Conservation (phyloP, 2,888 invertebrate species). For the Adela reaumurella region DNA sequence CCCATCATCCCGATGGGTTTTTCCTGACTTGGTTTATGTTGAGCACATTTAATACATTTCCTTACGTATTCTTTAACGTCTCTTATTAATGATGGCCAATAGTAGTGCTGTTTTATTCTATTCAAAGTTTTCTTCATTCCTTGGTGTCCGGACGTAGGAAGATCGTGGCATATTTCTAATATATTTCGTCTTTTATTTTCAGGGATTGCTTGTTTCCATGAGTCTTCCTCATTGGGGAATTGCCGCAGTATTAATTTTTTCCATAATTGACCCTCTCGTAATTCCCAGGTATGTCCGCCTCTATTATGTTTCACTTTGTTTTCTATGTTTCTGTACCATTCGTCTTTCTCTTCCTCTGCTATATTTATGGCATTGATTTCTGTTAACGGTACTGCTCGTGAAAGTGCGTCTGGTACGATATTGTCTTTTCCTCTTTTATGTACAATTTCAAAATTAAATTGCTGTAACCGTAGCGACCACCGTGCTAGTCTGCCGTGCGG, state of each 20-base stretch:
- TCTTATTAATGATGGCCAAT: conserved; percentile 9
- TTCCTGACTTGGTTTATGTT: neutral
- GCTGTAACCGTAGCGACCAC: conserved; percentile 11
- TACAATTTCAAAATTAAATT: conserved; percentile 11
- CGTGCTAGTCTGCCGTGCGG: conserved; percentile 16
- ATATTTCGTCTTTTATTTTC: too few species aligned
- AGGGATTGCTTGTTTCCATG: neutral
- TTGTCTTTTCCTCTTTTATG: conserved; percentile 15
- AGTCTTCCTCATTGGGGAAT: too few species aligned
- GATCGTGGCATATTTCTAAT: neutral
- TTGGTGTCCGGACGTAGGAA: conserved; percentile 4
- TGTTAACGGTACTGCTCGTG: conserved; percentile 8
- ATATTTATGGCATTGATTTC: neutral
- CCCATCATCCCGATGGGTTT: neutral
- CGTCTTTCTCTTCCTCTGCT: conserved; percentile 1
- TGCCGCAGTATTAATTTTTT: too few species aligned
- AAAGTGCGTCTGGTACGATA: conserved; percentile 17
- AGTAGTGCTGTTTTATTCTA: conserved; percentile 4
- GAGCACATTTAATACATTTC: neutral
- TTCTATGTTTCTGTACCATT: conserved; percentile 7
- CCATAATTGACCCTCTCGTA: too few species aligned
- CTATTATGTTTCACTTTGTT: too few species aligned
- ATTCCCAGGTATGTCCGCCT: too few species aligned
- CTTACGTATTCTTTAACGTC: conserved; percentile 6
- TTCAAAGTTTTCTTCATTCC: conserved; percentile 5